A percentile compares a stretch with the other conserved stretches of the same genome.
phyloP scores from a whole-genome alignment of 2,888 invertebrate genomes.

The Nowickia ferox region DNA sequence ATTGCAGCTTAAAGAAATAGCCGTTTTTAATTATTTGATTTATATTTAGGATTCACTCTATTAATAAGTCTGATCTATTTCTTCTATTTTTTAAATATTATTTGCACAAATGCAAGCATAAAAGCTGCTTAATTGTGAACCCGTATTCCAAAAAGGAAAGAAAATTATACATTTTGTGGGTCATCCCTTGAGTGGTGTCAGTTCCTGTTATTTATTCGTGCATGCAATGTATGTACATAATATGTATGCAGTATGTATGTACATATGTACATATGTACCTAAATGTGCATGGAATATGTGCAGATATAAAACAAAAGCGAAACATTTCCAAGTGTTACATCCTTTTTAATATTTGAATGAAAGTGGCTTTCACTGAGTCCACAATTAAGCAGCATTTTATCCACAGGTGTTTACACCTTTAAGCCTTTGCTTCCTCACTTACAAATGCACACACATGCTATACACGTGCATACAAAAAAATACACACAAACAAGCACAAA shows the following conservation, averaged over 20 bases:
- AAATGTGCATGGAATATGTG: not conserved
- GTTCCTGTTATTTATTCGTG: not conserved
- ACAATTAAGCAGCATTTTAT: conserved; percentile 45
- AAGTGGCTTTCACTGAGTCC: conserved; percentile 50
- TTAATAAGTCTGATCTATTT: conserved; percentile 18
- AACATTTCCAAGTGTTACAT: conserved; percentile 46
- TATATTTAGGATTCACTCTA: not conserved
- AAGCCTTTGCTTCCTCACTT: conserved; percentile 9
- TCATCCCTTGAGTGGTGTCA: conserved; percentile 33
- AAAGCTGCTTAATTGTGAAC: conserved; percentile 18
- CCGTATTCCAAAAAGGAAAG: not conserved
- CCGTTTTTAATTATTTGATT: not conserved
- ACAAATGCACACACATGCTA: not conserved
- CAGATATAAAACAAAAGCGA: conserved; percentile 41
- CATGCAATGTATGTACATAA: not conserved
- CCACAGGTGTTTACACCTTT: conserved; percentile 56
- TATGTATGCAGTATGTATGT: not conserved
- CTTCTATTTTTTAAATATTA: conserved; percentile 12
- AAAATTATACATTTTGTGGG: conserved; percentile 36
- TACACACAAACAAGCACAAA: conserved; percentile 1
- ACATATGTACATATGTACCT: not conserved
- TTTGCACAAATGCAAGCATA: not conserved
- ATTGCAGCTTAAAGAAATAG: not conserved
- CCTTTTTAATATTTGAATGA: conserved; percentile 60
- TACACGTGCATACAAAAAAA: not conserved